phyloP scores from a whole-genome alignment of 2,797 vertebrate species.

The Naso thynnoides region DNA sequence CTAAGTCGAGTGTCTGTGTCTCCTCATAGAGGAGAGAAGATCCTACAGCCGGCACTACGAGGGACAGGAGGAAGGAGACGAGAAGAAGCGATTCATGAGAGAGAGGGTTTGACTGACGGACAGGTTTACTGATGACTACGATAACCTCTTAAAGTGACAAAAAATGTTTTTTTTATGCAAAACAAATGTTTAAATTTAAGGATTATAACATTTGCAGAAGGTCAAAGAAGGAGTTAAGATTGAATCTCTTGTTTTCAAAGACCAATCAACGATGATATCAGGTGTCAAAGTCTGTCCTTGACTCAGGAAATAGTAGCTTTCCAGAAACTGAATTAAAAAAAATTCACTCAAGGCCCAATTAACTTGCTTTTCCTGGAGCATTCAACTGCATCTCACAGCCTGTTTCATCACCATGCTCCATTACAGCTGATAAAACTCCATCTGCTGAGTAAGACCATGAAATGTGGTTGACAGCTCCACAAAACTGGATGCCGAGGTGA shows the following conservation, averaged over 20 bases:
- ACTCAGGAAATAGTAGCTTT: neutral
- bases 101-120: slow-evolving; percentile 12
- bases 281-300: no score
- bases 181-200: neutral
- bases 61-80: slow-evolving; percentile 17
- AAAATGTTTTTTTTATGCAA: accelerated
- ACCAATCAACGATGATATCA: neutral
- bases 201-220: neutral
- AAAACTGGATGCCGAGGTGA: neutral
- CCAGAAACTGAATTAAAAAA: neutral
- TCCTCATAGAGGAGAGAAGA: slow-evolving; percentile 90
- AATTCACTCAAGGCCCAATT: neutral
- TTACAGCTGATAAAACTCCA: neutral
- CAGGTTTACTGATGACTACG: neutral
- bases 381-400: neutral
- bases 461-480: neutral
- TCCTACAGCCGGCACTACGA: slow-evolving; percentile 85
- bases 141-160: neutral
- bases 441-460: neutral
- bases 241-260: neutral
- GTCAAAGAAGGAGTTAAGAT: no score
- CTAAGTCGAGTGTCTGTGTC: slow-evolving; percentile 77
- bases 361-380: neutral
- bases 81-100: slow-evolving; percentile 13
- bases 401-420: neutral